Evolutionary conservation across 2,113 vertebrate species (phyloP).

Genomic region (Ophthalmolycus amberensis): DNA sequence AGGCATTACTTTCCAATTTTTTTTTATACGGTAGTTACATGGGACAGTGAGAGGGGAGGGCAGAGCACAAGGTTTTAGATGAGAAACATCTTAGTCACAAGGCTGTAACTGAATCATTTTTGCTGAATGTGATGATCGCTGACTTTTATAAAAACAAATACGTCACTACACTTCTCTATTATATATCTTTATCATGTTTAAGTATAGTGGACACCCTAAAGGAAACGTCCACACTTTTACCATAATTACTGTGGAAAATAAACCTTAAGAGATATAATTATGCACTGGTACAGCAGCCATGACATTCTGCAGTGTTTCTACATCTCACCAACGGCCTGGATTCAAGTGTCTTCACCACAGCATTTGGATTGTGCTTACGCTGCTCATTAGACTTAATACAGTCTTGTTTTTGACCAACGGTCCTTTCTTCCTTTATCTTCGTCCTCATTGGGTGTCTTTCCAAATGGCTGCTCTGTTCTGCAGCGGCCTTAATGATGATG

Average conservation of each 20-base stretch:
- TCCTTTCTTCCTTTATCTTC: conserved; percentile 68
- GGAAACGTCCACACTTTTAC: background rate
- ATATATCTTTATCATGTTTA: background rate
- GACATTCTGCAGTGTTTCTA: conserved; percentile 6
- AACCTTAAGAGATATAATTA: conserved; percentile 1
- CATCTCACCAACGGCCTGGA: background rate
- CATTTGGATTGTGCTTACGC: conserved; percentile 22
- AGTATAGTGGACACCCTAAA: conserved; percentile 1
- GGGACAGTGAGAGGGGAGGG: background rate
- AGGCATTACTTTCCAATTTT: conserved; percentile 2
- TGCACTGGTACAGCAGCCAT: background rate
- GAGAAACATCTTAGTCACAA: background rate
- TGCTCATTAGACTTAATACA: conserved; percentile 59
- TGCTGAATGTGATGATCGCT: background rate
- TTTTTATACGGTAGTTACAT: background rate
- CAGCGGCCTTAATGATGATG: conserved; percentile 80
- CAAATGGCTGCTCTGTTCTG: conserved; percentile 74
- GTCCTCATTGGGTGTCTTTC: conserved; percentile 63
- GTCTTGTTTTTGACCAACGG: conserved; percentile 60
- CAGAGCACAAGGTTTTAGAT: conserved; percentile 9
- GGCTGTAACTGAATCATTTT: conserved; percentile 1
- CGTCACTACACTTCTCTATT: background rate
- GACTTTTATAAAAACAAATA: background rate
- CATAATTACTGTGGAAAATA: conserved; percentile 24
- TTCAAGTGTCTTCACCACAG: conserved; percentile 18